Evolutionary conservation across 2,113 vertebrate species (phyloP).

Genomic region (Uropsilus gracilis): DNA sequence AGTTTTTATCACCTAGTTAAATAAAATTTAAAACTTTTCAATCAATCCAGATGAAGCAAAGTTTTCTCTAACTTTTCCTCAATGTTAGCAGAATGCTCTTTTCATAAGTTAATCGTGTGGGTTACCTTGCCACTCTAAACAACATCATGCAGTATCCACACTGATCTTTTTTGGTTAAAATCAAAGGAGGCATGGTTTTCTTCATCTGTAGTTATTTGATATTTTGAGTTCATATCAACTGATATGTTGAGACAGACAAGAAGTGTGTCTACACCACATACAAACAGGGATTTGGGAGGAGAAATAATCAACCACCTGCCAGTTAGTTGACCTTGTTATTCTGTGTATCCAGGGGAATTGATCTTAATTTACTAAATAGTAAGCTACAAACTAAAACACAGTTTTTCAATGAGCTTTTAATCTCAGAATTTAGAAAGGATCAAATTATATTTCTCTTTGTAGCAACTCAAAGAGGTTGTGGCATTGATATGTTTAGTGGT

Average conservation of each 20-base stretch:
- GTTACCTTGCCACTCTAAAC: background rate
- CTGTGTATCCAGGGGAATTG: background rate
- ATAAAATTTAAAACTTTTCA: background rate
- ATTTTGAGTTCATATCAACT: no score
- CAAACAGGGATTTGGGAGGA: background rate
- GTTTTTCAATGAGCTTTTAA: conserved; percentile 15
- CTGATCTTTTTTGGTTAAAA: background rate
- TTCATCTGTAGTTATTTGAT: background rate
- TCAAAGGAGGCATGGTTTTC: background rate
- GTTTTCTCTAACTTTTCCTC: conserved; percentile 6
- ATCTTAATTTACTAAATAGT: background rate
- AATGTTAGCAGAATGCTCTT: background rate
- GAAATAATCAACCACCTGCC: background rate
- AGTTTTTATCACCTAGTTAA: background rate
- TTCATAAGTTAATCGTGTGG: background rate
- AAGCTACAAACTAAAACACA: background rate
- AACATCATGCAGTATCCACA: background rate
- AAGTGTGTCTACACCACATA: background rate
- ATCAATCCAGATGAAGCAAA: background rate
- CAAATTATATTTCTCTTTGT: background rate
- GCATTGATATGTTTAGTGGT: background rate
- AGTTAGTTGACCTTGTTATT: background rate
- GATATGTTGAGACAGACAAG: background rate
- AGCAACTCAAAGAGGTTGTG: background rate
- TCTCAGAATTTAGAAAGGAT: conserved; percentile 24